A percentile compares a stretch with the other conserved stretches of the same genome.
Evolutionary conservation across 2,888 invertebrate genomes (phyloP).

Genomic region (Oscheius sp.): DNA sequence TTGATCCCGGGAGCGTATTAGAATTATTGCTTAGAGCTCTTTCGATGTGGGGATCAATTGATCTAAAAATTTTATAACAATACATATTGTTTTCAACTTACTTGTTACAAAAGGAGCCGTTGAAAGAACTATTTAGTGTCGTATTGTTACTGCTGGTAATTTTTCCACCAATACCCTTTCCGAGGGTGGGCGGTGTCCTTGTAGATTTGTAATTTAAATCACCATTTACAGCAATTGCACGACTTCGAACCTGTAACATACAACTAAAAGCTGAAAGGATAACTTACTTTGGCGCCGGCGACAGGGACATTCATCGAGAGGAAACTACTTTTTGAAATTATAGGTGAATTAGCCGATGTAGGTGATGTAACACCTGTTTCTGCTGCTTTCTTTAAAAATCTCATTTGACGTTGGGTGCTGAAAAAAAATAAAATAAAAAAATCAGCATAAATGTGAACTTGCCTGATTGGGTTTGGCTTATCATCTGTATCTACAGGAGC

Average conservation of each 20-base stretch:
- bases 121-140: constrained; percentile 22
- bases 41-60: constrained; percentile 46
- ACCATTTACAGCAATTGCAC: constrained; percentile 24
- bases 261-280: background rate
- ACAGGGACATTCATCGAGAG: constrained; percentile 29
- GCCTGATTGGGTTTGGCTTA: constrained; percentile 44
- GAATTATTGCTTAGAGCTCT: constrained; percentile 43
- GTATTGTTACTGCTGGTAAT: constrained; percentile 4
- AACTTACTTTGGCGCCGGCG: constrained; percentile 32
- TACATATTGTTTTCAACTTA: background rate
- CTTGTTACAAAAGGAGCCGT: constrained; percentile 16
- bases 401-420: constrained; percentile 53
- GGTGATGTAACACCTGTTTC: constrained; percentile 26
- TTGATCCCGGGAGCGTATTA: constrained; percentile 42
- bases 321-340: constrained; percentile 26
- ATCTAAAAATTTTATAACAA: constrained; percentile 40
- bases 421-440: background rate
- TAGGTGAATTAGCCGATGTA: background rate
- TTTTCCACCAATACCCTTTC: constrained; percentile 50
- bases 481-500: constrained; percentile 41
- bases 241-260: constrained; percentile 19
- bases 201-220: constrained; percentile 57
- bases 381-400: constrained; percentile 48
- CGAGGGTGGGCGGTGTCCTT: constrained; percentile 54
- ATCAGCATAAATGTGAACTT: background rate